Evolutionary conservation across 1,140 invertebrate genomes (phyloP).

Genomic region (Drosophila ananassae): DNA sequence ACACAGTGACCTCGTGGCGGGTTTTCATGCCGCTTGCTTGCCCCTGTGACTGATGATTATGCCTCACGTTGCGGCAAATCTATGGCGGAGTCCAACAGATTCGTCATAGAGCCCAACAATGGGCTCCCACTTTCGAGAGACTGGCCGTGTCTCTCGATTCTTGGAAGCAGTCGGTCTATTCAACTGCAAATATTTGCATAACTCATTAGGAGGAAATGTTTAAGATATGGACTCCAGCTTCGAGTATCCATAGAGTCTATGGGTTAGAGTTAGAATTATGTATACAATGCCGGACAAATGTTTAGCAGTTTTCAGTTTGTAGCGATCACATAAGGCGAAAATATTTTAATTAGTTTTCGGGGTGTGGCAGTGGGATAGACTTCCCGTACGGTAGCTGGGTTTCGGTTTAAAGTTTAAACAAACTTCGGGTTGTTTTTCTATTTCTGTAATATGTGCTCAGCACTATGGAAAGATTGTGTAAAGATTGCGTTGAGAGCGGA

Average conservation of each 20-base stretch:
- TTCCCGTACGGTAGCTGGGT: constrained; percentile 48
- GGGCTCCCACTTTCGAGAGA: constrained; percentile 20
- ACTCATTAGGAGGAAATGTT: constrained; percentile 69
- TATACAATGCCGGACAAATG: constrained; percentile 8
- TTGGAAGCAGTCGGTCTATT: constrained; percentile 63
- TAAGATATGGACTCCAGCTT: constrained; percentile 35
- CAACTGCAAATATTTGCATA: constrained; percentile 74
- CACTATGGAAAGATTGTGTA: constrained; percentile 71
- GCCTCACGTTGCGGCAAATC: constrained; percentile 54
- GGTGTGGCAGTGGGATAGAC: constrained; percentile 26
- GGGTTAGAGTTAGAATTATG: not conserved
- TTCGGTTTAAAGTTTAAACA: constrained; percentile 16
- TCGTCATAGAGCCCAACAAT: constrained; percentile 51
- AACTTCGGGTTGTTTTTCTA: not conserved
- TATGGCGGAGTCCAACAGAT: constrained; percentile 34
- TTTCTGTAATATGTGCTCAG: constrained; percentile 43
- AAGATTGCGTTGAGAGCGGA: constrained; percentile 35
- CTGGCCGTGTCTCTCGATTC: constrained; percentile 32
- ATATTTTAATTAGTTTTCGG: constrained; percentile 80
- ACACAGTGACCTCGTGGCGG: constrained; percentile 77
- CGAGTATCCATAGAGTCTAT: not conserved
- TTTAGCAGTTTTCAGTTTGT: constrained; percentile 54
- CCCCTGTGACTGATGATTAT: constrained; percentile 70
- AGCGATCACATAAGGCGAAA: constrained; percentile 61
- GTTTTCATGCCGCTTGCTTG: constrained; percentile 25